Percentiles rank a stretch among this genome's conserved stretches.
These are phyloP conservation scores for Tapirus terrestris DNA, from an alignment of 2,113 vertebrate genomes.

Conservation along the genomic window DNA sequence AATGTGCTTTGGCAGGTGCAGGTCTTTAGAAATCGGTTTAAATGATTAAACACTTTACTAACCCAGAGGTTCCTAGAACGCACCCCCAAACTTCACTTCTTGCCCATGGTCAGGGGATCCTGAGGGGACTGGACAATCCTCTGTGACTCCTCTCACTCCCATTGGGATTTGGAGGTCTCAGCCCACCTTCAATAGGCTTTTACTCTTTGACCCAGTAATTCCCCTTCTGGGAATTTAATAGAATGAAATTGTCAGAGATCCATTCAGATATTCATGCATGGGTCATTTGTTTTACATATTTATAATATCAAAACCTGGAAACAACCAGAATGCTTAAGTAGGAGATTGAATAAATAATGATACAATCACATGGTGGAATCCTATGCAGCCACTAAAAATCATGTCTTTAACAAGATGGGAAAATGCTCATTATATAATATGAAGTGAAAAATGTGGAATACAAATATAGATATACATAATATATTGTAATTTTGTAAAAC, in stretches of 20 bases:
- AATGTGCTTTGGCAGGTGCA: background rate
- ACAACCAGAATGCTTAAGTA: background rate
- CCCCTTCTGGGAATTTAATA: background rate
- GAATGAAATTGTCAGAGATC: conserved; percentile 4
- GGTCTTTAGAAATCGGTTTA: conserved; percentile 44
- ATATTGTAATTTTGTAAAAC: background rate
- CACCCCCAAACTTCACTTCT: background rate
- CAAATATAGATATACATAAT: background rate
- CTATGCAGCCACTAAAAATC: background rate
- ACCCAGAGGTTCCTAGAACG: background rate
- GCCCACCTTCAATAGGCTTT: background rate
- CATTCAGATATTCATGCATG: background rate
- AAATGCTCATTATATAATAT: background rate
- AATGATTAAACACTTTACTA: conserved; percentile 2
- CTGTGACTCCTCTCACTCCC: background rate
- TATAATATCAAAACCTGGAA: background rate
- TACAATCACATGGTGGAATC: background rate
- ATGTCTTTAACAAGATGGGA: conserved; percentile 33
- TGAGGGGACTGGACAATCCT: background rate
- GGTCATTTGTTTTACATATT: background rate
- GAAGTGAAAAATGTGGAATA: background rate
- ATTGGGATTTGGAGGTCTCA: background rate
- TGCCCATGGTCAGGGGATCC: background rate
- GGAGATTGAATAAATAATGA: background rate
- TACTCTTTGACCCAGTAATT: background rate